Evolutionary conservation across 2,113 vertebrate genomes (phyloP).

Genomic region (Oostethus manadensis): DNA sequence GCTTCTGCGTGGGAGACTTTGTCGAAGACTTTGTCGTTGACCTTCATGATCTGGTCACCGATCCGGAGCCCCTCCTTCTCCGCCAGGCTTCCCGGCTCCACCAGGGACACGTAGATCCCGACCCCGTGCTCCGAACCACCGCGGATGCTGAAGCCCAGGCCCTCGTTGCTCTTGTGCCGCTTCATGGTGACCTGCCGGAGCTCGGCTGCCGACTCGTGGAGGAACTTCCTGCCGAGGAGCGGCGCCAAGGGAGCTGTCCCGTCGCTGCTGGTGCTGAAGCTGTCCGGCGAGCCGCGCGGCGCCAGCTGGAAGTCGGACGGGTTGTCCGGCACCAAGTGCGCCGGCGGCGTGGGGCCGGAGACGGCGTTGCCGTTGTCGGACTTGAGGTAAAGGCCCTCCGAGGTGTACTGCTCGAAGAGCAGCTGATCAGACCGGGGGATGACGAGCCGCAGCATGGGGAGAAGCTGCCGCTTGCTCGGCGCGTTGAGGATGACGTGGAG

Average conservation of each 20-base stretch:
- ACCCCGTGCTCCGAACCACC: constrained; percentile 95
- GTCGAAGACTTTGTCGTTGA: constrained; percentile 89
- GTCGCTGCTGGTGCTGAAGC: constrained; percentile 72
- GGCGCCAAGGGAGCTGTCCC: constrained; percentile 70
- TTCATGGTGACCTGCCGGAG: constrained; percentile 83
- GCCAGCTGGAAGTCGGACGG: constrained; percentile 56
- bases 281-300: constrained; percentile 63
- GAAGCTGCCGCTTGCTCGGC: constrained; percentile 86
- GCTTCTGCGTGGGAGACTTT: constrained; percentile 89
- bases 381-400: constrained; percentile 87
- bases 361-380: constrained; percentile 63
- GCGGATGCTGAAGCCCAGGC: constrained; percentile 95
- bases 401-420: constrained; percentile 94
- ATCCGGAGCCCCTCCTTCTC: constrained; percentile 88
- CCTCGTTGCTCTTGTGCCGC: constrained; percentile 88
- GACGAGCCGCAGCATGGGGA: constrained; percentile 91
- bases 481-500: constrained; percentile 88
- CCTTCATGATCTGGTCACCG: constrained; percentile 92
- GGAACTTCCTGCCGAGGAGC: constrained; percentile 68
- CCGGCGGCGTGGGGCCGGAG: constrained; percentile 52
- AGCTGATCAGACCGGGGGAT: constrained; percentile 95
- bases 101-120: constrained; percentile 93
- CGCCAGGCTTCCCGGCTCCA: constrained; percentile 91
- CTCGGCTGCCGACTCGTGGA: constrained; percentile 74
- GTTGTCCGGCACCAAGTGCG: constrained; percentile 39